These are phyloP conservation scores for Pterocles burchelli DNA, from an alignment of 2,113 vertebrate species.

Conservation along the genomic window DNA sequence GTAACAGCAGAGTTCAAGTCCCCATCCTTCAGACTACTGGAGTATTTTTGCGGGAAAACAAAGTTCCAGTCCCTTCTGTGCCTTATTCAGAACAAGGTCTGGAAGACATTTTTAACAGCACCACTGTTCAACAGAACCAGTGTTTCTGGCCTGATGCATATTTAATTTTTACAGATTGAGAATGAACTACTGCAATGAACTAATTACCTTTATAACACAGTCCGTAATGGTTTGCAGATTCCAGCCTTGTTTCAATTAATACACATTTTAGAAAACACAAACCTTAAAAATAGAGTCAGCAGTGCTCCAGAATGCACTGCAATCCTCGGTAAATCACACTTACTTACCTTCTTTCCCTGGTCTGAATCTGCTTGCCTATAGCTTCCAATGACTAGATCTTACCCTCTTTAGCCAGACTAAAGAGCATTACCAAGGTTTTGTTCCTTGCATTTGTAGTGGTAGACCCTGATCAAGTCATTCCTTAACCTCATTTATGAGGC, in stretches of 20 bases:
- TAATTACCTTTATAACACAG: not conserved
- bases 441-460: not conserved
- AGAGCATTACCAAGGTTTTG: conserved; percentile 5
- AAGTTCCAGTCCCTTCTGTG: not conserved
- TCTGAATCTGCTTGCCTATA: not conserved
- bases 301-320: not conserved
- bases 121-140: not conserved
- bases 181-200: not conserved
- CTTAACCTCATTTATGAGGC: conserved; percentile 4
- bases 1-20: not conserved
- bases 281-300: not conserved
- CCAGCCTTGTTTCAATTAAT: not conserved
- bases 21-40: not conserved
- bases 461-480: not conserved
- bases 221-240: not conserved
- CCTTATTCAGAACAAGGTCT: not conserved
- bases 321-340: not conserved
- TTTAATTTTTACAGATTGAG: not conserved
- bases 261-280: not conserved
- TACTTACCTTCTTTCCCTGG: not conserved
- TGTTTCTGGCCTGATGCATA: not conserved
- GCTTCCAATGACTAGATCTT: not conserved
- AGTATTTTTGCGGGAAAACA: not conserved
- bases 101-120: not conserved
- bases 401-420: not conserved